Base-by-base conservation (phyloP, 1,140 invertebrate genomes). In the Augochlora pura region DNA sequence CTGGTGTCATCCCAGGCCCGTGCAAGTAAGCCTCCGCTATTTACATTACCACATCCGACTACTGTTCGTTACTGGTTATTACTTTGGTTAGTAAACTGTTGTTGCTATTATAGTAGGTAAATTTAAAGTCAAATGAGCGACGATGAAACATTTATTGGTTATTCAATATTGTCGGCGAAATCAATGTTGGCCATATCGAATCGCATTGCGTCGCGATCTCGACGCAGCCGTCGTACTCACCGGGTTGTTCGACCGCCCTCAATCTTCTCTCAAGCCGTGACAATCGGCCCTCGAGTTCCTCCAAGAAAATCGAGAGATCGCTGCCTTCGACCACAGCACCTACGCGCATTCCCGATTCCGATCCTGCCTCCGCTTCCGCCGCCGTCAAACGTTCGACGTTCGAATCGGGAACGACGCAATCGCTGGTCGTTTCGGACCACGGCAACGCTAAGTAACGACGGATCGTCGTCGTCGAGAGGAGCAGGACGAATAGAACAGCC, bases 241-340 rank as follows among this genome's bases (percentile, higher is more conserved):
- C 94, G 77, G 96, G 94, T 90, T 96, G 96, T 91, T 97, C 96
- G 78, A 97, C 94, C 1, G 96, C 95, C 77, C 95, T 91, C 14
- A 97, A 87, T 70, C 96, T 91, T 75, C 95, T 93, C 83, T 97
- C 96, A 25, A 96, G 91, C 25, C 88, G 88, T 0, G 91, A 91
- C 8, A 93, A 59, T 69, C 91, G 83, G 10, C 77, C 85, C 77
- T 92, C 88, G 21, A 92, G 84, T 32, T 91, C 91, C 66, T 91
- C 88, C 38, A 92, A 38, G 5, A 80, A 39, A 10, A 81, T 16
- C 14, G 39, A n/a, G 18, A n/a, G 54, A n/a, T 21, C 54, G n/a
- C 54, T 57, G 21, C 8, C 54, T 8, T n/a, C 18, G 8, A 2
- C 21, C 54, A 21, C 18, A 5, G 6, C 2, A 0, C 7, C 8